Percentiles rank a stretch among this genome's conserved stretches.
Evolutionary conservation across 2,888 invertebrate species (phyloP).

Genomic region (Patella pellucida): DNA sequence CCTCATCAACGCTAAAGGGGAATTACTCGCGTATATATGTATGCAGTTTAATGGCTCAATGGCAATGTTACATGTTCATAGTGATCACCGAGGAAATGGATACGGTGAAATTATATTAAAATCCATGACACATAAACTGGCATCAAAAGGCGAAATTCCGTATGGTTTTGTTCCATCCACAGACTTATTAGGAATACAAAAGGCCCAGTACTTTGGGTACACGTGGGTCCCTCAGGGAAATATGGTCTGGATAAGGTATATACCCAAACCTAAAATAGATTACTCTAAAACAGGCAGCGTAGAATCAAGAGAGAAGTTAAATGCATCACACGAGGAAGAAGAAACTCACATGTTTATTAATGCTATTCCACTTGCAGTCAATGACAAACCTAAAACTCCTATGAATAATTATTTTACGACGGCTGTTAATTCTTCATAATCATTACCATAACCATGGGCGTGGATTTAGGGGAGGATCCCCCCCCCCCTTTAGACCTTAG

Average conservation of each 20-base stretch:
- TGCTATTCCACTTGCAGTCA: slow-evolving; percentile 18
- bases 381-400: slow-evolving; percentile 13
- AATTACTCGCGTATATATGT: slow-evolving; percentile 58
- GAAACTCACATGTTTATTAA: slow-evolving; percentile 17
- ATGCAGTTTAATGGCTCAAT: slow-evolving; percentile 64
- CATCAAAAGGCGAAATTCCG: slow-evolving; percentile 51
- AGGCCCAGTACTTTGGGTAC: slow-evolving; percentile 52
- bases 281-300: background rate
- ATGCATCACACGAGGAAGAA: slow-evolving; percentile 17
- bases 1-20: slow-evolving; percentile 46
- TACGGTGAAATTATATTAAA: slow-evolving; percentile 55
- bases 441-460: too few species aligned
- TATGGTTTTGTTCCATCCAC: slow-evolving; percentile 59
- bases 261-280: slow-evolving; percentile 24
- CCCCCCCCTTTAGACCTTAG: too few species aligned
- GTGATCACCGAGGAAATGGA: slow-evolving; percentile 50
- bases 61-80: slow-evolving; percentile 59
- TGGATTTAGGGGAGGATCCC: too few species aligned
- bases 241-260: slow-evolving; percentile 57
- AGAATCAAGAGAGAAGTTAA: background rate
- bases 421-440: too few species aligned
- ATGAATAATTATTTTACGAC: background rate
- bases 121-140: slow-evolving; percentile 51
- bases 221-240: slow-evolving; percentile 63
- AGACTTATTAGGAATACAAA: slow-evolving; percentile 49